phyloP scores from a whole-genome alignment of 1,140 invertebrate species.

The Varroa destructor region DNA sequence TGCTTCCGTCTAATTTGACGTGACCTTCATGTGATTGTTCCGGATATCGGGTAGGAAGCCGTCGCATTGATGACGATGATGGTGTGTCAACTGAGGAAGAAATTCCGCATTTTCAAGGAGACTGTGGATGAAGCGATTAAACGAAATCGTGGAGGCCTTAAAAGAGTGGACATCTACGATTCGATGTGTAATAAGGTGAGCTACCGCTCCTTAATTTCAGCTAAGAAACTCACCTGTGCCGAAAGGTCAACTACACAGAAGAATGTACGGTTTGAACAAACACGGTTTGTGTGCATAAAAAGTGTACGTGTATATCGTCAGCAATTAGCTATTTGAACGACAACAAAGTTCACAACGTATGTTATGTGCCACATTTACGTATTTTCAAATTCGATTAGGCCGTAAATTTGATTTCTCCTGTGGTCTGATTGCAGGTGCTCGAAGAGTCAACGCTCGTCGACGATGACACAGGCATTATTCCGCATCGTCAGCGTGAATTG shows the following conservation, averaged over 20 bases:
- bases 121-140: conserved; percentile 9
- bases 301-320: no score
- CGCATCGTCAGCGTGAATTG: conserved; percentile 1
- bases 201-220: no score
- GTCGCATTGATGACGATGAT: conserved; percentile 39
- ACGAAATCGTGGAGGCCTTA: not conserved
- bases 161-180: not conserved
- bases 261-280: no score
- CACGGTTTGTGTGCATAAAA: no score
- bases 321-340: no score
- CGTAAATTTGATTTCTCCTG: no score
- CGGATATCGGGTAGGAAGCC: not conserved
- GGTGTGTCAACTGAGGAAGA: conserved; percentile 70
- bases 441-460: not conserved
- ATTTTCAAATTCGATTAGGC: no score
- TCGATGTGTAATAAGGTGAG: conserved; percentile 17
- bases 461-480: conserved; percentile 22
- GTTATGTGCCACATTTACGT: no score
- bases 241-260: not conserved
- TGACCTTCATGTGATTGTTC: not conserved
- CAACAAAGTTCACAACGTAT: no score
- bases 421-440: not conserved
- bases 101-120: conserved; percentile 64
- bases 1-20: no score
- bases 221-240: not conserved